Percentiles rank a stretch among this genome's conserved stretches.
These are phyloP conservation scores for Platygyra sinensis DNA, from an alignment of 64 coral and sea anemone species.

Conservation along the genomic window DNA sequence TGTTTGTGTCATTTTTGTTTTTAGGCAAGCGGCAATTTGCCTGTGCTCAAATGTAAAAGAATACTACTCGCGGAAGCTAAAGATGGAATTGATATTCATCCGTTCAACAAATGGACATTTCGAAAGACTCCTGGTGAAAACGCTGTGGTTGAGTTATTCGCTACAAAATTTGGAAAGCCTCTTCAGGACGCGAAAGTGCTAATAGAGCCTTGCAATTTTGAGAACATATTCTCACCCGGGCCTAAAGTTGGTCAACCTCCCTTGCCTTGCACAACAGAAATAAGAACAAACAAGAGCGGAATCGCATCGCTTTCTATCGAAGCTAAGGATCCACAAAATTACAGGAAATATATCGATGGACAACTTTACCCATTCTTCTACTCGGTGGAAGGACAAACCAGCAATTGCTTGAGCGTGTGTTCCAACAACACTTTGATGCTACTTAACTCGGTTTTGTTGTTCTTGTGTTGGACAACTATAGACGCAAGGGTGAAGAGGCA, in stretches of 20 bases:
- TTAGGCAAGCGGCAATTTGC: constrained; percentile 43
- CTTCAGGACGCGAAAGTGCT: background rate
- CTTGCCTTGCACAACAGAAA: background rate
- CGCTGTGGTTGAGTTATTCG: constrained; percentile 42
- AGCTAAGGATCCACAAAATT: constrained; percentile 61
- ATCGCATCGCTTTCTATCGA: constrained; percentile 31
- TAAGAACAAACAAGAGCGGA: constrained; percentile 45
- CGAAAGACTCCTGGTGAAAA: constrained; percentile 43
- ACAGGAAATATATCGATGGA: constrained; percentile 60
- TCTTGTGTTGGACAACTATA: constrained; percentile 51
- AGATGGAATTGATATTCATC: constrained; percentile 73
- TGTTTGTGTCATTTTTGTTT: background rate
- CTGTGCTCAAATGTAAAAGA: constrained; percentile 10
- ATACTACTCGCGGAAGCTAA: constrained; percentile 60
- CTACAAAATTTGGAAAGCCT: constrained; percentile 65
- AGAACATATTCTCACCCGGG: background rate
- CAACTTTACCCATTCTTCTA: constrained; percentile 65
- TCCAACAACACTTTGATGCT: background rate
- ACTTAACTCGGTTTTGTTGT: constrained; percentile 47
- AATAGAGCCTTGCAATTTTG: constrained; percentile 9
- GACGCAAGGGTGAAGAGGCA: constrained; percentile 10
- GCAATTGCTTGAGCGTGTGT: constrained; percentile 29
- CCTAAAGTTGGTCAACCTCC: constrained; percentile 10
- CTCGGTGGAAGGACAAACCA: constrained; percentile 22
- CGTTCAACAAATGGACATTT: constrained; percentile 61